Percentiles rank a stretch among this genome's conserved stretches.
These are phyloP conservation scores for Diploscapter pachys DNA, from an alignment of 1,140 invertebrate species.

Conservation along the genomic window DNA sequence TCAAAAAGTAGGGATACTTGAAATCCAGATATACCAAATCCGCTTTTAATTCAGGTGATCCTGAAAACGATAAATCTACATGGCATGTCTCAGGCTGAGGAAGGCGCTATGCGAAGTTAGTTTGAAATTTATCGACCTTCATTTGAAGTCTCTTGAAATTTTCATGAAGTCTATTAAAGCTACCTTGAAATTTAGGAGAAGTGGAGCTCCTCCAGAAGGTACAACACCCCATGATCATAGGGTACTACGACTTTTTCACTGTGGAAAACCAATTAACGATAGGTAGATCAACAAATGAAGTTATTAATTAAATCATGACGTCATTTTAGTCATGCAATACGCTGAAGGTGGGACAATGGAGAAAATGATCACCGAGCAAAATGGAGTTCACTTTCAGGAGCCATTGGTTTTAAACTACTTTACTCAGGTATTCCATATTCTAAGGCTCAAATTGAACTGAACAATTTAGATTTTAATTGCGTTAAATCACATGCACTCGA, in stretches of 20 bases:
- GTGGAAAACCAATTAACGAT: conserved; percentile 70
- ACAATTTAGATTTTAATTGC: conserved; percentile 69
- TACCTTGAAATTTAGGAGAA: conserved; percentile 17
- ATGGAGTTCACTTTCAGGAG: conserved; percentile 58
- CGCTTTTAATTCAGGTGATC: conserved; percentile 64
- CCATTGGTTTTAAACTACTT: conserved; percentile 47
- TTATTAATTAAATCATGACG: neutral
- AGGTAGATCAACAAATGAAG: conserved; percentile 13
- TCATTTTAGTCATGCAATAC: conserved; percentile 73
- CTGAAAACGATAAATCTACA: conserved; percentile 68
- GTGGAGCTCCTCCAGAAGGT: conserved; percentile 72
- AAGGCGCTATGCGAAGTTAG: conserved; percentile 63
- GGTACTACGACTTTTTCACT: conserved; percentile 75
- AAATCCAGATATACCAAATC: neutral
- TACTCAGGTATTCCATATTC: conserved; percentile 24
- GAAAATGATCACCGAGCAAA: conserved; percentile 65
- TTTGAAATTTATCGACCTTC: neutral
- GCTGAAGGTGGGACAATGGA: conserved; percentile 75
- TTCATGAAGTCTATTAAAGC: conserved; percentile 19
- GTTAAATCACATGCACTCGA: conserved; percentile 72
- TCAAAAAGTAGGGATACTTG: too few relatives aligned
- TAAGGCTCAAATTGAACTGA: neutral
- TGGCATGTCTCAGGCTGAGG: conserved; percentile 64
- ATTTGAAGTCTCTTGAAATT: too few relatives aligned
- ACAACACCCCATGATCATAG: conserved; percentile 77